phyloP scores from a whole-genome alignment of 2,888 invertebrate species.

The Agrochola lychnidis region DNA sequence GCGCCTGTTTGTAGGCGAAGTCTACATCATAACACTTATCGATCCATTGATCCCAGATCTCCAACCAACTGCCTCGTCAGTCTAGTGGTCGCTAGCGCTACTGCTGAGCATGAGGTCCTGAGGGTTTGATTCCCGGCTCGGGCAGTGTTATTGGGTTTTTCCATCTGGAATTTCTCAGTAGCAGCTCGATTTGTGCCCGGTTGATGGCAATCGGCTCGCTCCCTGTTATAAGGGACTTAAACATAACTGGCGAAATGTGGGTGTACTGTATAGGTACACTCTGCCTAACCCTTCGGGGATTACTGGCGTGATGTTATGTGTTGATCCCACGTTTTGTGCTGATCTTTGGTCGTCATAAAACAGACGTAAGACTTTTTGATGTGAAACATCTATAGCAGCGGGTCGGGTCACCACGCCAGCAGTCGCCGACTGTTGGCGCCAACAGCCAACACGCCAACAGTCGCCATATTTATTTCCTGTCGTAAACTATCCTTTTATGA shows the following conservation, averaged over 20 bases:
- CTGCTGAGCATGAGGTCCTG: neutral
- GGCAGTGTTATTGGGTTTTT: neutral
- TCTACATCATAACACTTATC: neutral
- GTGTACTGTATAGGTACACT: neutral
- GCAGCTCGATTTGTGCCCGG: neutral
- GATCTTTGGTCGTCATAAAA: slow-evolving; percentile 13
- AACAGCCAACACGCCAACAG: too few relatives aligned
- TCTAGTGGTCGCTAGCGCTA: neutral
- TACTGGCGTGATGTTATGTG: neutral
- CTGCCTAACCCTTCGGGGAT: neutral
- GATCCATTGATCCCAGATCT: neutral
- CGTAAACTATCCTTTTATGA: too few relatives aligned
- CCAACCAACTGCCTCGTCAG: neutral
- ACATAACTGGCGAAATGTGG: neutral
- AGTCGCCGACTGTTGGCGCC: too few relatives aligned
- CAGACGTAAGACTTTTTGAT: neutral
- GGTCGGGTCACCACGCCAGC: too few relatives aligned
- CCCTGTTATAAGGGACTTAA: neutral
- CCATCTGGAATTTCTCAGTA: neutral
- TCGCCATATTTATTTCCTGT: too few relatives aligned
- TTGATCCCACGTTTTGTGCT: neutral
- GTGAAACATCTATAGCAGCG: too few relatives aligned
- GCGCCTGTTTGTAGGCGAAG: neutral
- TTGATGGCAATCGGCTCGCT: neutral
- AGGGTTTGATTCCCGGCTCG: neutral